These are phyloP conservation scores for Epizoanthus illoricatus DNA, from an alignment of 92 coral and sea anemone genomes.

Conservation along the genomic window DNA sequence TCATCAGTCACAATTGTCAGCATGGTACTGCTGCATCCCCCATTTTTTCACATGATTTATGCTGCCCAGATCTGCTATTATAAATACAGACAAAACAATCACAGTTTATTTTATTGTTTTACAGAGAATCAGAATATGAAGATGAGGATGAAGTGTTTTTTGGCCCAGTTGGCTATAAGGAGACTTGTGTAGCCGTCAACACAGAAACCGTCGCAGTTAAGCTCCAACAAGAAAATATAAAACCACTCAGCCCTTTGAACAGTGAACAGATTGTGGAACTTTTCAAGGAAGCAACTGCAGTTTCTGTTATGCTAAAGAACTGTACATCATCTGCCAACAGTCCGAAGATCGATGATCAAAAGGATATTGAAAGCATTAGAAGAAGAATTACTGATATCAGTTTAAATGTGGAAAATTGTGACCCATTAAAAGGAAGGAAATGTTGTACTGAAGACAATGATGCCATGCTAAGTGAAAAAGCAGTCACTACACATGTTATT, in stretches of 20 bases:
- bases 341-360: neutral
- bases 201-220: conserved; percentile 44
- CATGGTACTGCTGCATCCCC: no score
- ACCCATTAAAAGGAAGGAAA: conserved; percentile 6
- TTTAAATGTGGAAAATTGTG: conserved; percentile 19
- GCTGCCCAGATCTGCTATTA: no score
- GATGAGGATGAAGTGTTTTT: conserved; percentile 94
- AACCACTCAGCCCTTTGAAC: conserved; percentile 82
- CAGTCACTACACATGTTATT: neutral
- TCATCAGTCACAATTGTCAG: no score
- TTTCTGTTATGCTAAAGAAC: conserved; percentile 71
- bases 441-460: neutral
- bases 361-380: conserved; percentile 16
- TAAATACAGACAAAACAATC: no score
- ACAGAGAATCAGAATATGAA: conserved; percentile 53
- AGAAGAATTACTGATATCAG: conserved; percentile 18
- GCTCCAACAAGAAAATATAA: conserved; percentile 48
- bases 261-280: conserved; percentile 94
- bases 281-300: conserved; percentile 91
- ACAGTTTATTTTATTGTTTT: neutral
- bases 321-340: conserved; percentile 26
- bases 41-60: no score
- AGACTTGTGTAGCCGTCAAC: conserved; percentile 76
- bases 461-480: neutral
- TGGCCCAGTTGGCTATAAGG: conserved; percentile 93